Evolutionary conservation across 2,797 vertebrate species (phyloP), one percentile per base, ranked within the genome.

Genomic region (Falco novaeseelandiae): DNA sequence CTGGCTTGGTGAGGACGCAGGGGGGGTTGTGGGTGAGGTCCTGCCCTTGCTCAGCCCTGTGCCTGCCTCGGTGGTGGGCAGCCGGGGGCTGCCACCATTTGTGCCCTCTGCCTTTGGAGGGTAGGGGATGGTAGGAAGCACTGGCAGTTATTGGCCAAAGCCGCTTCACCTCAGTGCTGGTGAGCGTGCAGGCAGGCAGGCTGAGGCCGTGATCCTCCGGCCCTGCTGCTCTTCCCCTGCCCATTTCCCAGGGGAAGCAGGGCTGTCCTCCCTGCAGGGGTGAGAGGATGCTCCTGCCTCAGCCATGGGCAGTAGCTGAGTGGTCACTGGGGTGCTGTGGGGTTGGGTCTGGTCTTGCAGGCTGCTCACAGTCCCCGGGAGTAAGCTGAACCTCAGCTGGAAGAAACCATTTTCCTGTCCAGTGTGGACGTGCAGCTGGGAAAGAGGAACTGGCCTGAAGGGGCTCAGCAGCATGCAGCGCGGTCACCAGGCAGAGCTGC

Each of bases 51-150:
- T 77, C 4, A 0, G 4, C 9, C 29, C 3, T 1, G 0, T 15
- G 8, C 6, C 3, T 70, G 20, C 57, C 18, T 36, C 34, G 4
- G 1, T 6, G 3, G 4, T 48, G 74, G 20, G 13, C 40, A 52
- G 17, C 5, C 10, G 0, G 2, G 14, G n/a, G 10, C 4, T 73
- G 46, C n/a, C 3, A 0, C 7, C 1, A 0, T 46, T 55, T 59
- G 17, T 22, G 11, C 6, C 34, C 4, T 19, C 1, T 73, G 12
- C 9, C 9, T 74, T 63, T 52, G 44, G 78, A 79, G 20, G 8
- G 26, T 27, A 17, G 8, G 13, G 27, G 17, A 13, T 26, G 32
- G 0, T 44, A 27, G 1, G 0, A 63, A 77, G 16, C 0, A 0
- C 12, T 2, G 4, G 11, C 25, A 36, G 42, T 40, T 65, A 27